A percentile compares a stretch with the other conserved stretches of the same genome.
These are phyloP conservation scores for Bombyx huttoni DNA, from an alignment of 2,888 invertebrate genomes.

Conservation along the genomic window DNA sequence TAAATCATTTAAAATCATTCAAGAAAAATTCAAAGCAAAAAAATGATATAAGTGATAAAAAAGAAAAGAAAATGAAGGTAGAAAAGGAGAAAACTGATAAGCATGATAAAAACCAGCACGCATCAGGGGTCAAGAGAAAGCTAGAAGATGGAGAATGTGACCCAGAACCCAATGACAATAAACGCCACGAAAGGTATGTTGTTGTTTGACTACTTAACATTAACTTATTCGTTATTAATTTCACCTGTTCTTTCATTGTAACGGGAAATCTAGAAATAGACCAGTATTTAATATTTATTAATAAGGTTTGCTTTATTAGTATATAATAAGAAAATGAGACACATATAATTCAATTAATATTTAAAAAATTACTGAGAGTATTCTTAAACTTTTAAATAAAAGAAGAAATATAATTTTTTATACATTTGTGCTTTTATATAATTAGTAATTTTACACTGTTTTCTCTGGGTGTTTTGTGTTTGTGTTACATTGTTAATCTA, in stretches of 20 bases:
- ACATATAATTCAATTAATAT: too few relatives aligned
- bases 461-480: too few relatives aligned
- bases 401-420: too few relatives aligned
- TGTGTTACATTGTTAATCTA: too few relatives aligned
- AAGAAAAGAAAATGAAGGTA: conserved; percentile 44
- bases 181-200: conserved; percentile 64
- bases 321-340: too few relatives aligned
- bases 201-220: background rate
- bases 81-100: conserved; percentile 42
- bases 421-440: too few relatives aligned
- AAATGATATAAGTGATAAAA: conserved; percentile 36
- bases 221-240: conserved; percentile 6
- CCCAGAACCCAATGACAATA: conserved; percentile 55
- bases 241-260: conserved; percentile 4
- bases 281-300: too few relatives aligned
- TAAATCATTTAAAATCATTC: conserved; percentile 46
- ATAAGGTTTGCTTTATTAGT: too few relatives aligned
- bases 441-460: too few relatives aligned
- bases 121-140: conserved; percentile 65
- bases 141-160: conserved; percentile 72
- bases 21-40: conserved; percentile 34
- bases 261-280: too few relatives aligned
- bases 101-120: conserved; percentile 44
- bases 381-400: too few relatives aligned
- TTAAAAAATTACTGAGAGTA: too few relatives aligned